Evolutionary conservation across 2,888 invertebrate genomes (phyloP), one percentile per base, ranked within the genome.

Genomic region (Melanchra persicariae): DNA sequence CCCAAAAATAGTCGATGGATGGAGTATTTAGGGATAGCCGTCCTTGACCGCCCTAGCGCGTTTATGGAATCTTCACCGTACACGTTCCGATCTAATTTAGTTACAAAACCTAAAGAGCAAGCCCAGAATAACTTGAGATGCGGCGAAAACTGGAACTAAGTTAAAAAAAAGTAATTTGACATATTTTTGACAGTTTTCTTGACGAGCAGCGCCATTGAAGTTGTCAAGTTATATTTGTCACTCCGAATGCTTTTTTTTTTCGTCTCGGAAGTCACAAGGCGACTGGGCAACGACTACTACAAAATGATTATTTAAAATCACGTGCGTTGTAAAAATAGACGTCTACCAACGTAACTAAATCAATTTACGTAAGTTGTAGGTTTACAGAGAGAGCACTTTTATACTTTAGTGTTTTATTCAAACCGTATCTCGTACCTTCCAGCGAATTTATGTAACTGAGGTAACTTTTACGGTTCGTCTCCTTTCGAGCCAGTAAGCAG

Each of bases 241-340:
- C 2, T 0, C 1, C 6, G 15, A 45, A 4, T 17, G 10, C 17
- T 45, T 51, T 51, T 54, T 72, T 22, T 52, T 51, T 22, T 57
- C 57, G 22, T 15, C 12, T 34, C 55, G 15, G 15, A 55, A 15
- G 22, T 37, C 45, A 19, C 57, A 40, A n/a, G 58, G 12, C 49
- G 17, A n/a, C 65, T 52, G 51, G 49, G 61, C 45, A 67, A 22
- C 43, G 34, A 6, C 4, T 49, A 37, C 26, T 30, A 30, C 26
- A 61, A 65, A 81, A 26, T 12, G 43, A 55, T 63, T 49, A 52
- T 67, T 73, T 57, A 10, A 58, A 82, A 77, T 83, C 84, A 81
- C 77, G 81, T 81, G 83, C 81, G n/a, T 37, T 22, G 8, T 52
- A 64, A 55, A 72, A 72, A 79, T 83, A 83, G 68, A 63, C 12